A percentile compares a stretch with the other conserved stretches of the same genome.
Conservation (phyloP, 2,113 vertebrate genomes). For the Brachirus orientalis region DNA sequence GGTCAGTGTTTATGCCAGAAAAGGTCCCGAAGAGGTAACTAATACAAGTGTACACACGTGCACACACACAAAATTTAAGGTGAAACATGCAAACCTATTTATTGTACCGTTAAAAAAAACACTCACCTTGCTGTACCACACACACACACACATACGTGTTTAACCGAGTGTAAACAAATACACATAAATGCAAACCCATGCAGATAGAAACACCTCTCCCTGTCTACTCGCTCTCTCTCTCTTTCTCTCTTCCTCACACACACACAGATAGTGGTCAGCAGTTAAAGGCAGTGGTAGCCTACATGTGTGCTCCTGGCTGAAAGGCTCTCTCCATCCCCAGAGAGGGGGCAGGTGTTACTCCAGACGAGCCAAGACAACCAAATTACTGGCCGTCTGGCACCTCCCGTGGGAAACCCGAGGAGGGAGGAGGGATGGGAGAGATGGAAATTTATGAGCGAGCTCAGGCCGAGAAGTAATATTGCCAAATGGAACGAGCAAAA, state of each 20-base stretch:
- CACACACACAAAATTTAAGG: constrained; percentile 9
- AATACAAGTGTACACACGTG: neutral
- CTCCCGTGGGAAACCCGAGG: constrained; percentile 87
- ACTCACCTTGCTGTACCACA: constrained; percentile 12
- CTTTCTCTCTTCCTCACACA: neutral
- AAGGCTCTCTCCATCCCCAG: constrained; percentile 89
- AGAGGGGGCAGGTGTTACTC: constrained; percentile 99
- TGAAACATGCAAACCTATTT: constrained; percentile 26
- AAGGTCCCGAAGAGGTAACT: too few relatives aligned
- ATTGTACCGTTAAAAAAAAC: constrained; percentile 35
- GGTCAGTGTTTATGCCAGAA: too few relatives aligned
- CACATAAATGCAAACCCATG: constrained; percentile 14
- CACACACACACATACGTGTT: neutral
- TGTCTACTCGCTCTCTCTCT: neutral
- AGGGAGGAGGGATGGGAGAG: constrained; percentile 81
- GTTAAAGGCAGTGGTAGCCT: constrained; percentile 77
- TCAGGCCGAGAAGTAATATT: constrained; percentile 69
- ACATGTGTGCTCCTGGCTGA: constrained; percentile 82
- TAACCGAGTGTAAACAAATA: constrained; percentile 5
- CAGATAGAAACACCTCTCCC: constrained; percentile 20
- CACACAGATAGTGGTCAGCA: constrained; percentile 71
- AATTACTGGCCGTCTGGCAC: constrained; percentile 99
- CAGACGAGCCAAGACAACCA: constrained; percentile 99
- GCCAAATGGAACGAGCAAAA: constrained; percentile 76
- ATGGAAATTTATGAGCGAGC: constrained; percentile 82